Evolutionary conservation across 2,888 invertebrate species (phyloP), one percentile per base, ranked within the genome.

Genomic region (Thecocarcelia acutangulata): DNA sequence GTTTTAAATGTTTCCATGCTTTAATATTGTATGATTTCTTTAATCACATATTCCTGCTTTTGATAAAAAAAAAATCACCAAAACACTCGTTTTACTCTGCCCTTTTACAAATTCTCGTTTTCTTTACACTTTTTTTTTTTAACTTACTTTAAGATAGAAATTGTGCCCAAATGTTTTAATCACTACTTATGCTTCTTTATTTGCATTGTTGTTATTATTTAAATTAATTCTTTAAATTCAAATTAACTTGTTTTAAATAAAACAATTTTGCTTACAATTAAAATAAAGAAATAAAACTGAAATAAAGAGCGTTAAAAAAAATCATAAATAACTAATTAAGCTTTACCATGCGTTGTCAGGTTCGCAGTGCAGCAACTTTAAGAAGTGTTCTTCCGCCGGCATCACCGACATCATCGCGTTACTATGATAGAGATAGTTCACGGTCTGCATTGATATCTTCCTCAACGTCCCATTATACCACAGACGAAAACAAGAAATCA

Each of bases 381-480:
- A 80, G 91, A 76, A 89, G 87, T 76, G 87, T 87, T 78, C 85
- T 90, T 84, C 90, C 91, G 82, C 87, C 91, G 79, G 86, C 90
- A 69, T 90, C 91, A 70, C 89, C 91, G 17, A 88, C 89, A 42
- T 85, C 89, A 68, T 87, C 87, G 24, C 88, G 90, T 56, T 88
- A 89, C 80, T 90, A 88, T 88, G 91, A 91, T 75, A 88, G 91
- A 70, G 91, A 91, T 40, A 87, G 83, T 78, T 86, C 87, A 80
- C 84, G 86, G 84, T 74, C 88, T 77, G 85, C 88, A n/a, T 79
- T 84, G 70, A 75, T 83, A 56, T 73, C 85, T 85, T 86, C 88
- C 64, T 85, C 85, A 70, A 76, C 87, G 64, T 86, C 85, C 63
- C 80, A 88, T 83, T 87, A 83, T 83, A 85, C 74, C 78, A 76